Percentiles rank a stretch among this genome's conserved stretches.
Conservation (phyloP, 2,797 vertebrate species). For the Geotria australis region DNA sequence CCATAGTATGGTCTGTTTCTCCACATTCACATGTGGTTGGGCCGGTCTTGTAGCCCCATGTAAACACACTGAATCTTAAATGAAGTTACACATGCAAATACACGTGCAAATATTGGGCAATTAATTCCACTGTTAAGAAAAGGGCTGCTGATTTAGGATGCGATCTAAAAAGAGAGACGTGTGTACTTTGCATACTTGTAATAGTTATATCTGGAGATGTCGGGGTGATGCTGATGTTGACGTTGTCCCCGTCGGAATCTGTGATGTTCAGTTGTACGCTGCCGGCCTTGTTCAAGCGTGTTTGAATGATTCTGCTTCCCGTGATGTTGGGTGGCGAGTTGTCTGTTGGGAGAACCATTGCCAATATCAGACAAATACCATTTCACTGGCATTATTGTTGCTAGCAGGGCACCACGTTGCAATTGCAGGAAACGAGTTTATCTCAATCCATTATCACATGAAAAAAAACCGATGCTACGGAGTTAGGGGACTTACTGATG, state of each 20-base stretch:
- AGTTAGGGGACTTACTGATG: constrained; percentile 3
- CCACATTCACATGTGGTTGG: too few species aligned
- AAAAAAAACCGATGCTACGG: background rate
- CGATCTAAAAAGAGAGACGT: too few species aligned
- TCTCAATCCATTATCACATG: background rate
- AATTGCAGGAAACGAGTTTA: too few species aligned
- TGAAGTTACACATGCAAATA: too few species aligned
- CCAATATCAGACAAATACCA: too few species aligned
- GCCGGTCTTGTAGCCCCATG: too few species aligned
- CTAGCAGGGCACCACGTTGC: background rate
- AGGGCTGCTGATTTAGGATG: too few species aligned
- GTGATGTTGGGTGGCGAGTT: constrained; percentile 6
- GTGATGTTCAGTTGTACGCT: constrained; percentile 1
- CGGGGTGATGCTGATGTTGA: constrained; percentile 3
- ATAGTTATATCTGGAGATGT: constrained; percentile 4
- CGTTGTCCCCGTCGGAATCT: constrained; percentile 3
- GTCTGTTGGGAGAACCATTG: constrained; percentile 1
- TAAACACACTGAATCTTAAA: too few species aligned
- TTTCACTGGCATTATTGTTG: background rate
- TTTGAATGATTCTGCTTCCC: constrained; percentile 1
- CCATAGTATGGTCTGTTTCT: too few species aligned
- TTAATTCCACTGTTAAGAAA: too few species aligned
- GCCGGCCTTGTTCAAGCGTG: constrained; percentile 1
- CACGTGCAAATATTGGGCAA: too few species aligned
- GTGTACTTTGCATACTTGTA: constrained; percentile 1